Evolutionary conservation across 2,888 invertebrate species (phyloP).

Genomic region (Sarcophaga rosellei): DNA sequence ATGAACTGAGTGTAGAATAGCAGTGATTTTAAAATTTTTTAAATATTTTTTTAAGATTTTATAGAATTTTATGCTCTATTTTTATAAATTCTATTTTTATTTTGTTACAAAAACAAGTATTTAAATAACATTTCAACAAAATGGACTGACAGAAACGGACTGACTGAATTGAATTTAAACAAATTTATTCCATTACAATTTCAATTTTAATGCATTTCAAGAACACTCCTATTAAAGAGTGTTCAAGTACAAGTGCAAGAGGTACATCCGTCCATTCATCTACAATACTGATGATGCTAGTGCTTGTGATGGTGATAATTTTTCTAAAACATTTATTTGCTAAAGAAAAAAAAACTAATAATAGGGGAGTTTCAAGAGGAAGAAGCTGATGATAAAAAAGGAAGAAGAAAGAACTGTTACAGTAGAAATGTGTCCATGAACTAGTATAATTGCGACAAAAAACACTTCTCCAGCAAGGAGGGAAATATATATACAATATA

Average conservation of each 20-base stretch:
- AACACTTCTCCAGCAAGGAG: constrained; percentile 38
- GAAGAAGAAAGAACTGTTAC: constrained; percentile 2
- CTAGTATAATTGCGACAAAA: constrained; percentile 28
- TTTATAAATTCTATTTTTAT: background rate
- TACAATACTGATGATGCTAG: constrained; percentile 29
- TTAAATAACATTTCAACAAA: background rate
- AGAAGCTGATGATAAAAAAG: constrained; percentile 30
- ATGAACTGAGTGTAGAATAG: too few relatives aligned
- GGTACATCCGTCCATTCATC: background rate
- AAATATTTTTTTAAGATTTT: background rate
- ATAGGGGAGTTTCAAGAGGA: constrained; percentile 32
- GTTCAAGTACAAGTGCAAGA: constrained; percentile 25
- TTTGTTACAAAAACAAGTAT: background rate
- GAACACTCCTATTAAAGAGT: constrained; percentile 52
- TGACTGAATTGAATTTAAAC: constrained; percentile 47
- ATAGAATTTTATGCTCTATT: background rate
- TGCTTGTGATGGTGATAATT: constrained; percentile 9
- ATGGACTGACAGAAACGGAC: background rate
- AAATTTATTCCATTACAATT: constrained; percentile 61
- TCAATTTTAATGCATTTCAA: constrained; percentile 47
- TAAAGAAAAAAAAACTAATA: constrained; percentile 24
- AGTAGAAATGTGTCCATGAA: constrained; percentile 55
- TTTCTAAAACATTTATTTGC: constrained; percentile 59
- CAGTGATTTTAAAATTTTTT: background rate
- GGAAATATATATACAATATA: background rate